Conservation (phyloP, 2,888 invertebrate species). For the Malthinus flaveolus region DNA sequence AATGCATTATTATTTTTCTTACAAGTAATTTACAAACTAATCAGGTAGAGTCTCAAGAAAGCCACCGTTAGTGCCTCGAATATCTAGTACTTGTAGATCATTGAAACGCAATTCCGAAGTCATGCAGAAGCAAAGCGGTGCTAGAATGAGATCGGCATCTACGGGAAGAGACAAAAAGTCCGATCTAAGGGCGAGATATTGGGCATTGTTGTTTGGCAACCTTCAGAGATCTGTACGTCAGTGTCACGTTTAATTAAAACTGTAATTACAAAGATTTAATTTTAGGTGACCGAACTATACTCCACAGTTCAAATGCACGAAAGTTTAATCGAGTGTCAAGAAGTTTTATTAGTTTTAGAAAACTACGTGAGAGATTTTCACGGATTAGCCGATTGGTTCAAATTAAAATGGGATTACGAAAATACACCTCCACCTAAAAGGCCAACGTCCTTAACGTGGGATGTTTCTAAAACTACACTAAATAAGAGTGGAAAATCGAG, state of each 20-base stretch:
- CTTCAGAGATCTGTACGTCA: slow-evolving; percentile 78
- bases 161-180: slow-evolving; percentile 86
- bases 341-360: slow-evolving; percentile 91
- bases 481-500: slow-evolving; percentile 54
- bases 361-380: slow-evolving; percentile 94
- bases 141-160: slow-evolving; percentile 79
- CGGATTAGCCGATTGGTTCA: slow-evolving; percentile 90
- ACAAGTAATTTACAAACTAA: slow-evolving; percentile 10
- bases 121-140: slow-evolving; percentile 51
- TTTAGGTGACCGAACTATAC: slow-evolving; percentile 86
- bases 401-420: slow-evolving; percentile 92
- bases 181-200: slow-evolving; percentile 89
- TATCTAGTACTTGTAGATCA: slow-evolving; percentile 46
- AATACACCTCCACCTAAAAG: slow-evolving; percentile 82
- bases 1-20: neutral
- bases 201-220: slow-evolving; percentile 95
- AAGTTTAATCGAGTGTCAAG: slow-evolving; percentile 92
- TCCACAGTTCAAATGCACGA: slow-evolving; percentile 95
- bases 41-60: slow-evolving; percentile 62
- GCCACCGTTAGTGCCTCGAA: slow-evolving; percentile 63
- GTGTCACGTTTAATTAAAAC: neutral
- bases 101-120: slow-evolving; percentile 34
- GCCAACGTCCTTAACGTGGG: slow-evolving; percentile 93
- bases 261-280: neutral
- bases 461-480: slow-evolving; percentile 82